Conservation (phyloP, 92 coral and sea anemone genomes). For the Chrysogorgia sp. region DNA sequence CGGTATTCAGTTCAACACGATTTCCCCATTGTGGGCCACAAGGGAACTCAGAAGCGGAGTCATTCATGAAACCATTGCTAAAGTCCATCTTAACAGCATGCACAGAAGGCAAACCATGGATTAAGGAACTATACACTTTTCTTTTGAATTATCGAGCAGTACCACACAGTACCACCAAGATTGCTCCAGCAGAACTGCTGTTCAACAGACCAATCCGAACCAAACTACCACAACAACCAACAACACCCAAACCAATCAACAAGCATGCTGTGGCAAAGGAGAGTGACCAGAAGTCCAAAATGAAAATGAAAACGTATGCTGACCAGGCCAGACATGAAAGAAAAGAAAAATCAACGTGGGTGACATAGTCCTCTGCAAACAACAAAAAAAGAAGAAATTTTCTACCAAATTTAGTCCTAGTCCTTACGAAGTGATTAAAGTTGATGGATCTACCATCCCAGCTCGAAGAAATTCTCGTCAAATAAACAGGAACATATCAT, state of each 20-base stretch:
- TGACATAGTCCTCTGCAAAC: background rate
- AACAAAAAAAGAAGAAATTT: background rate
- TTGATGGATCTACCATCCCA: background rate
- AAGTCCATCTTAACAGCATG: slow-evolving; percentile 1
- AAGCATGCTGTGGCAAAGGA: background rate
- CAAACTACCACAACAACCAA: background rate
- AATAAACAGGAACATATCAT: slow-evolving; percentile 1
- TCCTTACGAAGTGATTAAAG: background rate
- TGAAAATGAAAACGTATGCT: background rate
- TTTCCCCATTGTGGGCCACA: slow-evolving; percentile 20
- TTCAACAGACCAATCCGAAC: slow-evolving; percentile 5
- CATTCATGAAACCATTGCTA: slow-evolving; percentile 1
- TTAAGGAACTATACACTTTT: background rate
- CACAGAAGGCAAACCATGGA: background rate
- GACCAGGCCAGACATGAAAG: background rate
- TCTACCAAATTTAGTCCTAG: background rate
- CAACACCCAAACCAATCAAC: background rate
- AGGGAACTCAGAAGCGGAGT: slow-evolving; percentile 6
- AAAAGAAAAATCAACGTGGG: background rate
- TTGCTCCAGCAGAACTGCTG: slow-evolving; percentile 3
- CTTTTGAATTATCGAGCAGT: slow-evolving; percentile 14
- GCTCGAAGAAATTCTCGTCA: background rate
- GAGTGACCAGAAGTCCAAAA: slow-evolving; percentile 1
- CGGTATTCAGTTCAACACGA: background rate
- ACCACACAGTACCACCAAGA: background rate